Base-by-base conservation (phyloP, 2,797 vertebrate genomes). In the Oreochromis grahami region DNA sequence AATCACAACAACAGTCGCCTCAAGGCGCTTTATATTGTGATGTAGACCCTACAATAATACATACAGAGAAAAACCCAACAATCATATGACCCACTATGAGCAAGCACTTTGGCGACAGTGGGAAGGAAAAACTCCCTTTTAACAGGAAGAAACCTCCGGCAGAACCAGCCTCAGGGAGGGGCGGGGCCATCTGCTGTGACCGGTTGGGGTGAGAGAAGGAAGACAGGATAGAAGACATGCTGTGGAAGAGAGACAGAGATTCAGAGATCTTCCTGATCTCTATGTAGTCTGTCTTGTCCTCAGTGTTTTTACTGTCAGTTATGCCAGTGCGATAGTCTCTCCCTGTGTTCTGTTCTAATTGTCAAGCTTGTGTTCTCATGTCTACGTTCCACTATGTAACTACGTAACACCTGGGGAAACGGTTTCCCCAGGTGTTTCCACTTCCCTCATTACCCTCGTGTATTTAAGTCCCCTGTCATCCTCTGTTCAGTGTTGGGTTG, bases 191-290 rank as follows among this genome's bases (percentile, higher is more conserved):
- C n/a, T 53, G 51, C n/a, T 53, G n/a, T 0, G 3, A 53, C 0
- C 1, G 51, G n/a, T 0, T 52, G 51, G 51, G 6, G 3, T 2
- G 51, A 52, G 3, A 52, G 51, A 24, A 24, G 0, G 50, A 51
- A n/a, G 50, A 51, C 48, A n/a, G 48, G 48, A n/a, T 3, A n/a
- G 21, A 7, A 48, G 45, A 51, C 51, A 21, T 21, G n/a, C n/a
- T 52, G 51, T 52, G 50, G 50, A 52, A 12, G n/a, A 52, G 51
- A 52, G 6, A 13, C 11, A 13, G 51, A 53, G 21, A 2, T 53
- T 53, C n/a, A 24, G 51, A 53, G 41, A 43, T 43, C 41, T 43
- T 43, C 41, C 41, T 43, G 41, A 43, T 43, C 41, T 43, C 41
- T 13, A 6, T 43, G 41, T 43, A 43, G 50, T 52, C 3, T 52